These are phyloP conservation scores for Caenorhabditis becei DNA, from an alignment of 2,888 invertebrate genomes.

Conservation along the genomic window DNA sequence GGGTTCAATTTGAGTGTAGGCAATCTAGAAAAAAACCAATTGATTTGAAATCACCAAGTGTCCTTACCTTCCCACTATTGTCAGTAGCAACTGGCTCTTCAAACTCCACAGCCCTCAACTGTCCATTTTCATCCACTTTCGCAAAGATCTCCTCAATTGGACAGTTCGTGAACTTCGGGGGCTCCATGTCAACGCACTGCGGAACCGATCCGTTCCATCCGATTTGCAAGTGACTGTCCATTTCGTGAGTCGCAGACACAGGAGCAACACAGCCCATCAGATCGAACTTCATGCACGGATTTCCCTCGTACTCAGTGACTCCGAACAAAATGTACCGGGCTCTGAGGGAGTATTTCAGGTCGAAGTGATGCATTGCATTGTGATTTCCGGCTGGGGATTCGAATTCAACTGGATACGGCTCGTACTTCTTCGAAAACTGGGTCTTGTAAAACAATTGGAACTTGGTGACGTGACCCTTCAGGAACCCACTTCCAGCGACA, in stretches of 20 bases:
- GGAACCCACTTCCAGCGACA: constrained; percentile 79
- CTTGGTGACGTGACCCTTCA: constrained; percentile 92
- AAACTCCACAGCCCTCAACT: constrained; percentile 92
- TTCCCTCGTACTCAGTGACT: constrained; percentile 96
- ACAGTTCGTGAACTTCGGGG: constrained; percentile 96
- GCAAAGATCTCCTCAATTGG: constrained; percentile 92
- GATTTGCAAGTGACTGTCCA: constrained; percentile 79
- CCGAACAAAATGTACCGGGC: constrained; percentile 95
- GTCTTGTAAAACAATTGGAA: constrained; percentile 97
- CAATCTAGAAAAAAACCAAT: no score
- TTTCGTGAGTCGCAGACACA: constrained; percentile 74
- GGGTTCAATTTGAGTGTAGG: constrained; percentile 93
- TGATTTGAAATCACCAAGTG: constrained; percentile 8
- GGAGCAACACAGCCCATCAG: constrained; percentile 92
- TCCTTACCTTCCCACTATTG: constrained; percentile 87
- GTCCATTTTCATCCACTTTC: constrained; percentile 88
- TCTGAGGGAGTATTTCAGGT: constrained; percentile 87
- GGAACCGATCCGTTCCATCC: constrained; percentile 82
- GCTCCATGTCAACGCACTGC: constrained; percentile 88
- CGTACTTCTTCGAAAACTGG: constrained; percentile 93
- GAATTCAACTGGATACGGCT: constrained; percentile 94
- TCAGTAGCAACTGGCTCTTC: constrained; percentile 95
- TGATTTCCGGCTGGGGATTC: constrained; percentile 86
- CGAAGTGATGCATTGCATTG: constrained; percentile 96
- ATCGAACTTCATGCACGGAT: constrained; percentile 96